Evolutionary conservation across 2,888 invertebrate species (phyloP).

Genomic region (Lasioglossum pauxillum): DNA sequence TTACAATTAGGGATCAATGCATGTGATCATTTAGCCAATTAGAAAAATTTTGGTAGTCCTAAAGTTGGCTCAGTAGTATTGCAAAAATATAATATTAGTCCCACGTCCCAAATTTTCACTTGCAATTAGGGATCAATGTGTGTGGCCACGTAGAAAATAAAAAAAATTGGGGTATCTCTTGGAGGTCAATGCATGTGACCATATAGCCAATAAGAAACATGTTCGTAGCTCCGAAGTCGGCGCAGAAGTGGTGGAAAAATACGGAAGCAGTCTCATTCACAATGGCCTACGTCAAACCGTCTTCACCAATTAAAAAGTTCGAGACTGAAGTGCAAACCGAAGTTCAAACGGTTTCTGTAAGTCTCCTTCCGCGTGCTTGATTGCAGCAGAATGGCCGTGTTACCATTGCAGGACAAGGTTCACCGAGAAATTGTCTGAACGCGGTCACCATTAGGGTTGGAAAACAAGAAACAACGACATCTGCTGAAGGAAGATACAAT

Average conservation of each 20-base stretch:
- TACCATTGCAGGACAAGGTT: not conserved
- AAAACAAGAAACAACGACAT: no score
- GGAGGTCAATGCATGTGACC: conserved; percentile 13
- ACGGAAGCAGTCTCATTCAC: not conserved
- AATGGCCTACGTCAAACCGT: not conserved
- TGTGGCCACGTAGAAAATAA: not conserved
- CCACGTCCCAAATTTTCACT: not conserved
- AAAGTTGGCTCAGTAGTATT: rapidly evolving
- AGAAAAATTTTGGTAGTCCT: not conserved
- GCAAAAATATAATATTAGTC: not conserved
- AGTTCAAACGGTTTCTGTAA: not conserved
- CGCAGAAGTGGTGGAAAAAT: not conserved
- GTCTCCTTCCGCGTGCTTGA: not conserved
- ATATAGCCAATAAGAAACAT: conserved; percentile 19
- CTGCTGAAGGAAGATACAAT: no score
- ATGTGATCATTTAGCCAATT: not conserved
- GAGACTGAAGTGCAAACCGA: not conserved
- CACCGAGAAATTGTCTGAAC: not conserved
- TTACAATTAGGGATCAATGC: not conserved
- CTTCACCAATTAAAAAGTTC: conserved; percentile 5
- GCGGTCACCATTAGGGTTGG: no score
- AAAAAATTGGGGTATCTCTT: no score
- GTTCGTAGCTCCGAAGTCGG: not conserved
- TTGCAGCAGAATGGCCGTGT: not conserved
- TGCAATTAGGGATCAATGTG: not conserved